Conservation (phyloP, 2,797 vertebrate species). For the Poecile montanus region DNA sequence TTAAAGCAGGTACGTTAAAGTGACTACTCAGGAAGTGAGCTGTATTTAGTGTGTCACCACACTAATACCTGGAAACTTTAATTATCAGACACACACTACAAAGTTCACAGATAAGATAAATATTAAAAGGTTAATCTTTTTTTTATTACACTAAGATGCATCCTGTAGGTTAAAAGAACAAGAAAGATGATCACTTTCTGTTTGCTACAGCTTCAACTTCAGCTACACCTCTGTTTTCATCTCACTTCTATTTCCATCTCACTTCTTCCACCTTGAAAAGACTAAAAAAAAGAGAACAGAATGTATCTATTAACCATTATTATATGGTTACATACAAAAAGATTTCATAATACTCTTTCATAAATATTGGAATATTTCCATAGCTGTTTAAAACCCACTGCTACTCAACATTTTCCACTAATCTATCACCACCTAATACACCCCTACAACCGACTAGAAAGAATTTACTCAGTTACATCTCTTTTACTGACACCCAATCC, state of each 20-base stretch:
- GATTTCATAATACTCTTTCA: not conserved
- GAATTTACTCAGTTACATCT: not conserved
- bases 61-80: not conserved
- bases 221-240: not conserved
- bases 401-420: not conserved
- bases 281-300: not conserved
- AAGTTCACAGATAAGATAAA: not conserved
- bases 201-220: not conserved
- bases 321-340: not conserved
- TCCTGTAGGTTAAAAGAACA: not conserved
- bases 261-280: not conserved
- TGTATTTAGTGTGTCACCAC: not conserved
- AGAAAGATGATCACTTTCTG: not conserved
- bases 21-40: not conserved
- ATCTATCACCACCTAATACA: not conserved
- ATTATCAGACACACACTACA: not conserved
- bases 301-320: not conserved
- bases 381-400: not conserved
- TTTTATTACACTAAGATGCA: not conserved
- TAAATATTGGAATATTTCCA: not conserved
- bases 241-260: not conserved
- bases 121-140: not conserved
- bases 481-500: not conserved
- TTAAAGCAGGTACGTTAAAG: not conserved
- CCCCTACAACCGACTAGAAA: accelerated